Evolutionary conservation across 1,140 invertebrate genomes (phyloP), one percentile per base, ranked within the genome.

Genomic region (Lasioglossum baleicum): DNA sequence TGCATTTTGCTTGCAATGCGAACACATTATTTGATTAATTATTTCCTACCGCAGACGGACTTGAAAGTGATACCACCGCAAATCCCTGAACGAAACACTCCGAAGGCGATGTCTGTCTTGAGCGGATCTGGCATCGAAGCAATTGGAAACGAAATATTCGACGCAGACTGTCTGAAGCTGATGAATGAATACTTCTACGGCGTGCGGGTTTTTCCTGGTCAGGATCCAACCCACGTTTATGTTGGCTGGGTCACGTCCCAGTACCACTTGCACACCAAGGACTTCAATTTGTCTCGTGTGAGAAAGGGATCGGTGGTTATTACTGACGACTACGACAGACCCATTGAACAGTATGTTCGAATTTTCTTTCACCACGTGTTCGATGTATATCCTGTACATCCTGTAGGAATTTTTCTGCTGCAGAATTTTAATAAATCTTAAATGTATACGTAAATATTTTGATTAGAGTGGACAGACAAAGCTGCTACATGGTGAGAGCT

Each of bases 201-300:
- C 22, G 95, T 97, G 31, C 93, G 94, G 69, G 97, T 99, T 69
- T 99, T 98, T 90, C 98, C 98, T 58, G 98, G 98, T 69, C 99
- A 99, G 94, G 99, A 99, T 92, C 98, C 99, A 0, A 96, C 97
- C 0, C 98, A 99, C 88, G 97, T 99, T 35, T 99, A 98, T 92
- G 96, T 99, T 6, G 99, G 99, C n/a, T 99, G 99, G 99, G 98
- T 99, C 15, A 99, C 98, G 0, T 98, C 99, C 0, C 98, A 99
- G 88, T 99, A 99, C 91, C 97, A 98, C 91, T 93, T 97, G 51
- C 96, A 97, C 88, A 97, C 96, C n/a, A 96, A 96, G 82, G 96
- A 97, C 76, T 99, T 99, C 92, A 98, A 98, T 89, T 96, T 97
- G 88, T 96, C 95, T 86, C 96, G 97, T 87, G 97, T 99, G 2